Evolutionary conservation across 2,113 vertebrate genomes (phyloP), one percentile per base, ranked within the genome.

Genomic region (Heterotis niloticus): DNA sequence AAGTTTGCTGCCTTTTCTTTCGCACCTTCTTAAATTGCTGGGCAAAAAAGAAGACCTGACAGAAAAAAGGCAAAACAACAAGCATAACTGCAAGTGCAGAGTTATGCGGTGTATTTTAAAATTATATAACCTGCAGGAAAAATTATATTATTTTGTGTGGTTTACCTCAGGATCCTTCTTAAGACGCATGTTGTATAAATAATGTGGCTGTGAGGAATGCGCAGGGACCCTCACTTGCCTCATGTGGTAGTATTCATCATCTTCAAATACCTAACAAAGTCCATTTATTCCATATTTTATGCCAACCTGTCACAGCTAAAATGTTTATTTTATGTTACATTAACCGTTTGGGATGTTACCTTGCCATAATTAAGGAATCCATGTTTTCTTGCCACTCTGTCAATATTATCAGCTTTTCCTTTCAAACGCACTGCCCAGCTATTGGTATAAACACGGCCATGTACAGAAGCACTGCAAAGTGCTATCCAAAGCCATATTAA

Each of bases 31-130:
- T 4, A 0, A 81, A 89, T 82, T 94, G 93, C 86, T 93, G 92
- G 77, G 94, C 85, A 18, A 92, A 92, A 93, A 93, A 94, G 69
- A 82, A 86, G 0, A 94, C 88, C 93, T 95, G 20, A 16, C 9
- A 14, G 17, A 64, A 56, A 28, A 60, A 34, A 34, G n/a, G 20
- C 5, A 1, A 59, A 34, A 70, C 18, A 34, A 20, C 60, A 23
- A 16, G 5, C n/a, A 29, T 28, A 77, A 16, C 34, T 4, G 24
- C 4, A 66, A 29, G 26, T 17, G 14, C 28, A 71, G 26, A 5
- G 60, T 26, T 26, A 57, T 57, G 23, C 23, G 16, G n/a, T 51
- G 51, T 54, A 72, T 75, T 59, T 44, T 44, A 44, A 44, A 44
- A 44, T 44, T 60, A 75, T 29, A 28, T 59, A 16, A 66, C 64